These are phyloP conservation scores for Xiphophorus maculatus DNA, from an alignment of 2,113 vertebrate genomes.

Conservation along the genomic window DNA sequence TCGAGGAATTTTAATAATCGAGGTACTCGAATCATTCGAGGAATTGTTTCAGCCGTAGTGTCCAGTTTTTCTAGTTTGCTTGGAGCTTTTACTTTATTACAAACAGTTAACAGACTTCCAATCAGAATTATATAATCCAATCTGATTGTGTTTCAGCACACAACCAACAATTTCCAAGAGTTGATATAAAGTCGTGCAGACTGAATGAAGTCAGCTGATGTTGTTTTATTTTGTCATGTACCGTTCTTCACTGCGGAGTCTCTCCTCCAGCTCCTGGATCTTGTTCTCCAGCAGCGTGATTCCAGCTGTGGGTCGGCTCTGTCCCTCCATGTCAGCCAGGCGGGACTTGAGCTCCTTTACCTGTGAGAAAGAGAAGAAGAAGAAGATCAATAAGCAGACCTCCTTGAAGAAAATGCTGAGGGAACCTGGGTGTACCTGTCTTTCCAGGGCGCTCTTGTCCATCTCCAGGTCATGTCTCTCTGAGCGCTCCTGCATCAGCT, in stretches of 20 bases:
- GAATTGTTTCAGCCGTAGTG: no score
- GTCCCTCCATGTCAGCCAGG: constrained; percentile 86
- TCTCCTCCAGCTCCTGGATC: constrained; percentile 89
- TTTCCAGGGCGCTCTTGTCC: constrained; percentile 90
- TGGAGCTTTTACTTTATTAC: no score
- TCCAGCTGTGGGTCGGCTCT: constrained; percentile 78
- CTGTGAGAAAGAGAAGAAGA: constrained; percentile 58
- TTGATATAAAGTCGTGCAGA: background rate
- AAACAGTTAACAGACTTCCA: no score
- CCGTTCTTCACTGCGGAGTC: constrained; percentile 89
- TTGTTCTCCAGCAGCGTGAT: constrained; percentile 85
- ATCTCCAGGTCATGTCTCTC: constrained; percentile 91
- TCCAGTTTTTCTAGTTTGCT: no score
- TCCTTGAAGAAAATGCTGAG: background rate
- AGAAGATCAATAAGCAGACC: background rate
- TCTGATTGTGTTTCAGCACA: no score
- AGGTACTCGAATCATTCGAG: no score
- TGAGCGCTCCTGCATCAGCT: constrained; percentile 92
- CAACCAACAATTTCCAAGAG: background rate
- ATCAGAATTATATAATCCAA: no score
- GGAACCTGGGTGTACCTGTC: constrained; percentile 81
- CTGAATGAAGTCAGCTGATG: background rate
- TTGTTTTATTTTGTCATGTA: constrained; percentile 56
- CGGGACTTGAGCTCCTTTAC: constrained; percentile 90
- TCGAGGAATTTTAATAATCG: no score